phyloP scores from a whole-genome alignment of 2,113 vertebrate species.

The Neotragus pygmaeus region DNA sequence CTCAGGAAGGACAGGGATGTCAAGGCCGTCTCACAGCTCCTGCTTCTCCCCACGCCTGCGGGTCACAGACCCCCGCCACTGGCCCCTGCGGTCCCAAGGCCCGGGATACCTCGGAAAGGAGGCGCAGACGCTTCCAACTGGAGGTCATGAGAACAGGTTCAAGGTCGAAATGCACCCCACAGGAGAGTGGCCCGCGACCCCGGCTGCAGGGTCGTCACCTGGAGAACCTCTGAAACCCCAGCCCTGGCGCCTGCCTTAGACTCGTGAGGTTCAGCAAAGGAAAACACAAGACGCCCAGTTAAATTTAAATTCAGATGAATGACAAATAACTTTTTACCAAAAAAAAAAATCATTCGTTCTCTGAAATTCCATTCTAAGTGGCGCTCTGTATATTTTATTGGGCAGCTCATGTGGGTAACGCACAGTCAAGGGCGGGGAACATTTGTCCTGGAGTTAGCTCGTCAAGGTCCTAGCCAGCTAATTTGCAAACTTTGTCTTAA shows the following conservation, averaged over 20 bases:
- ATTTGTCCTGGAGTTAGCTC: neutral
- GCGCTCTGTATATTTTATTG: neutral
- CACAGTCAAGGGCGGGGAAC: neutral
- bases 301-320: neutral
- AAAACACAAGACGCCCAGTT: neutral
- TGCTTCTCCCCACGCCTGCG: neutral
- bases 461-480: neutral
- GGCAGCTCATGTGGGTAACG: neutral
- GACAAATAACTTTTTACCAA: neutral
- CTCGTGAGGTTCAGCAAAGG: neutral
- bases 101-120: neutral
- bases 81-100: neutral
- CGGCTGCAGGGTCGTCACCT: neutral
- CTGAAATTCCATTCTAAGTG: neutral
- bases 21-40: neutral
- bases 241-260: neutral
- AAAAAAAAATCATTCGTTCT: neutral
- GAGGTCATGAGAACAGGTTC: neutral
- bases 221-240: neutral
- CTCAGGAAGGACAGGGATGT: neutral
- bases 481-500: neutral
- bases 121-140: rapidly evolving
- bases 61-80: neutral
- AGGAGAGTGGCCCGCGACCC: neutral
- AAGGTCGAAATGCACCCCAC: neutral